A percentile compares a stretch with the other conserved stretches of the same genome.
Conservation (phyloP, 2,888 invertebrate genomes). For the Amphipyra berbera region DNA sequence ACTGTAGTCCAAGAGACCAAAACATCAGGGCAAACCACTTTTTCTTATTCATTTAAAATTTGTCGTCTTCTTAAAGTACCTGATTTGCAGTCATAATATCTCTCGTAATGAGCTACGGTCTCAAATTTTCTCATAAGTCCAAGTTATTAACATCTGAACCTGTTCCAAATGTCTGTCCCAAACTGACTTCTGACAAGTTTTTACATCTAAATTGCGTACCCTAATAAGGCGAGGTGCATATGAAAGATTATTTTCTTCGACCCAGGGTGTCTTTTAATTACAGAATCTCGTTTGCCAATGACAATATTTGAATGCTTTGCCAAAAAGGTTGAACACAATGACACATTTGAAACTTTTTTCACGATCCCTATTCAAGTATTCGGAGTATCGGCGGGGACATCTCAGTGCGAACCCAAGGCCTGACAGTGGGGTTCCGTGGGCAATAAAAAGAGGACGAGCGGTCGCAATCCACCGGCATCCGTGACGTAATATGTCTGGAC, state of each 20-base stretch:
- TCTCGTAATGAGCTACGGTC: slow-evolving; percentile 24
- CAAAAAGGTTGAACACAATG: slow-evolving; percentile 64
- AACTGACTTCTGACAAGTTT: slow-evolving; percentile 41
- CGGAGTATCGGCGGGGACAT: slow-evolving; percentile 71
- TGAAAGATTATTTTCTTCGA: slow-evolving; percentile 46
- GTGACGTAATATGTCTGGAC: slow-evolving; percentile 80
- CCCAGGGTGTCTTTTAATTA: slow-evolving; percentile 56
- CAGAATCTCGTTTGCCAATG: slow-evolving; percentile 47
- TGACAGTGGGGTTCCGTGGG: slow-evolving; percentile 77
- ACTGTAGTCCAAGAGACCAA: background rate
- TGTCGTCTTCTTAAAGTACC: slow-evolving; percentile 11
- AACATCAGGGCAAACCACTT: background rate
- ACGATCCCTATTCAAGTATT: slow-evolving; percentile 72
- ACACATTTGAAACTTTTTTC: slow-evolving; percentile 66
- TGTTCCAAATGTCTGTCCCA: slow-evolving; percentile 44
- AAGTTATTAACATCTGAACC: slow-evolving; percentile 40
- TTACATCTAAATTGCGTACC: slow-evolving; percentile 39
- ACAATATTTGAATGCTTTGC: slow-evolving; percentile 58
- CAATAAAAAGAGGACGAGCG: slow-evolving; percentile 72
- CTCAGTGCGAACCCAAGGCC: slow-evolving; percentile 76
- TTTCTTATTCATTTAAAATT: slow-evolving; percentile 1
- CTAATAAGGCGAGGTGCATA: slow-evolving; percentile 17
- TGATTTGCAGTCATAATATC: slow-evolving; percentile 10
- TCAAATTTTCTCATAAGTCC: slow-evolving; percentile 27
- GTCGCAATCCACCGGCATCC: slow-evolving; percentile 66